Conservation (phyloP, 2,888 invertebrate genomes). For the Ophion obscuratus region DNA sequence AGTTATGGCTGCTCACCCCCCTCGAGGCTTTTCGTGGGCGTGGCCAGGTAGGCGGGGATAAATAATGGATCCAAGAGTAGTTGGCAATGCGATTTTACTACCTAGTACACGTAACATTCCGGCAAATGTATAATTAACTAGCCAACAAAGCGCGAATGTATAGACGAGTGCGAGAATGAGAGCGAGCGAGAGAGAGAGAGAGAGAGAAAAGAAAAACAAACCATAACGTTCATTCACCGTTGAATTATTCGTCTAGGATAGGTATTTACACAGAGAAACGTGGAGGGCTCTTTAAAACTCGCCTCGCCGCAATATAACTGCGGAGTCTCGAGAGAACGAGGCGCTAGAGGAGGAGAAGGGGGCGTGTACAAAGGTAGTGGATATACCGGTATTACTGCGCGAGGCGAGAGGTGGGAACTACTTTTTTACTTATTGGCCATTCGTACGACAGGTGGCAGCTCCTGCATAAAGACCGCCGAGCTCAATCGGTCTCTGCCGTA, state of each 20-base stretch:
- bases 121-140: constrained; percentile 61
- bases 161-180: not conserved
- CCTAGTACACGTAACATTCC: constrained; percentile 47
- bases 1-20: constrained; percentile 83
- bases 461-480: constrained; percentile 68
- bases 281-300: constrained; percentile 55
- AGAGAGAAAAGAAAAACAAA: constrained; percentile 17
- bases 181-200: not conserved
- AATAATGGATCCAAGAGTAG: constrained; percentile 64
- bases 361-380: constrained; percentile 43
- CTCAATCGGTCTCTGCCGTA: constrained; percentile 8
- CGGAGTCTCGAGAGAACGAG: not conserved
- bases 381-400: constrained; percentile 73
- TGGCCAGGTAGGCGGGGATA: constrained; percentile 77
- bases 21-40: constrained; percentile 78
- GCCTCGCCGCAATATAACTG: not conserved
- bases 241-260: constrained; percentile 43
- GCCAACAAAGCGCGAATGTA: not conserved
- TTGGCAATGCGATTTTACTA: constrained; percentile 62
- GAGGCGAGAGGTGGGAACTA: constrained; percentile 65
- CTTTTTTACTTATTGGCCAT: constrained; percentile 73
- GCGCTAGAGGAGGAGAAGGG: not conserved
- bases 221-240: constrained; percentile 44
- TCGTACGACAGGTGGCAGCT: constrained; percentile 79
- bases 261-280: constrained; percentile 21